These are phyloP conservation scores for Stegodyphus mimosarum DNA, from an alignment of 1,140 invertebrate genomes.

Conservation along the genomic window DNA sequence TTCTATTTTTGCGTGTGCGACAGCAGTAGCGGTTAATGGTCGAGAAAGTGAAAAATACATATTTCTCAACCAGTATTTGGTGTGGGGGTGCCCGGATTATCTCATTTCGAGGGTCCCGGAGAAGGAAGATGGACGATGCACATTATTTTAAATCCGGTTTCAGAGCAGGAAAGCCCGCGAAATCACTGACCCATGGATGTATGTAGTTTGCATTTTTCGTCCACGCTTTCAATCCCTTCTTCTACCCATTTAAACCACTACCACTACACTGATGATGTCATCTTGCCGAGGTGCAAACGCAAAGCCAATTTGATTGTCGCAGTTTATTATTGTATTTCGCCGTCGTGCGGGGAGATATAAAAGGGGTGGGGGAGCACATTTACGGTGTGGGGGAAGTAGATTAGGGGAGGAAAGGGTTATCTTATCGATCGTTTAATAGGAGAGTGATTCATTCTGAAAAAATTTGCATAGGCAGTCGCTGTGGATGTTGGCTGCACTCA, in stretches of 20 bases:
- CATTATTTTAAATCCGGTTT: not conserved
- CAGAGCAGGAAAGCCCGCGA: not conserved
- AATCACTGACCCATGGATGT: slow-evolving; percentile 24
- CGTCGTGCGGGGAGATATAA: slow-evolving; percentile 44
- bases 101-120: too few species aligned
- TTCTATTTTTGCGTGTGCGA: too few species aligned
- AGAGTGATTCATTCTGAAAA: slow-evolving; percentile 55
- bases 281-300: slow-evolving; percentile 48
- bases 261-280: slow-evolving; percentile 53
- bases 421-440: slow-evolving; percentile 59
- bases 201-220: slow-evolving; percentile 46
- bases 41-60: too few species aligned
- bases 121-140: too few species aligned
- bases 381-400: slow-evolving; percentile 15
- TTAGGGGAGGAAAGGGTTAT: slow-evolving; percentile 58
- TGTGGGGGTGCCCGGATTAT: too few species aligned
- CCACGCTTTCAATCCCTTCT: not conserved
- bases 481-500: slow-evolving; percentile 8
- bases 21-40: too few species aligned
- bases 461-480: slow-evolving; percentile 46
- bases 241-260: slow-evolving; percentile 14
- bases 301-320: slow-evolving; percentile 59
- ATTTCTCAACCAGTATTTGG: too few species aligned
- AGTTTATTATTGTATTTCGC: slow-evolving; percentile 60
- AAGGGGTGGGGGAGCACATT: slow-evolving; percentile 10